Evolutionary conservation across 2,113 vertebrate genomes (phyloP).

Genomic region (Mastomys coucha): DNA sequence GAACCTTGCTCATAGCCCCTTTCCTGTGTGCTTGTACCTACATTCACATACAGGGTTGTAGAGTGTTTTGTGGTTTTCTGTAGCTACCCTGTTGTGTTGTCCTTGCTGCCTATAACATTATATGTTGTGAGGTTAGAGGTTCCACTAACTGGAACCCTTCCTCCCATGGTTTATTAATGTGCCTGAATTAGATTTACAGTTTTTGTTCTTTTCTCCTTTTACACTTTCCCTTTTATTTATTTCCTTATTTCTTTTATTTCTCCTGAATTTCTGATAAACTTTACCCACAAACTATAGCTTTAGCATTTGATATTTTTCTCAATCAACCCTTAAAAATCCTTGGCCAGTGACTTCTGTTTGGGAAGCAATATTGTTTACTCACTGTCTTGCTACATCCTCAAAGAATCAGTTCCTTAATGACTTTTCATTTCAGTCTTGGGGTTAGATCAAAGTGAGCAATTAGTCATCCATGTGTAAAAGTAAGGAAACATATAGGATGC

Average conservation of each 20-base stretch:
- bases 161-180: not conserved
- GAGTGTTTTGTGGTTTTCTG: not conserved
- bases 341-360: not conserved
- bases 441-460: conserved; percentile 5
- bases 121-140: not conserved
- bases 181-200: not conserved
- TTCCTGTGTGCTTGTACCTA: not conserved
- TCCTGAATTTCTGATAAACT: not conserved
- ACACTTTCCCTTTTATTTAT: not conserved
- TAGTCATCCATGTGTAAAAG: not conserved
- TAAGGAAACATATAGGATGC: not conserved
- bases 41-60: not conserved
- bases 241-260: not conserved
- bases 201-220: not conserved
- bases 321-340: not conserved
- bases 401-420: not conserved
- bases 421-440: not conserved
- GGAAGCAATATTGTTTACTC: not conserved
- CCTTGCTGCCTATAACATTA: not conserved
- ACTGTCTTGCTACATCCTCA: not conserved
- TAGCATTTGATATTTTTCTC: conserved; percentile 32
- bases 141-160: not conserved
- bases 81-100: not conserved
- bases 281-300: not conserved
- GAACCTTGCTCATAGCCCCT: not conserved